phyloP scores from a whole-genome alignment of 2,888 invertebrate species.

The Labia minor region DNA sequence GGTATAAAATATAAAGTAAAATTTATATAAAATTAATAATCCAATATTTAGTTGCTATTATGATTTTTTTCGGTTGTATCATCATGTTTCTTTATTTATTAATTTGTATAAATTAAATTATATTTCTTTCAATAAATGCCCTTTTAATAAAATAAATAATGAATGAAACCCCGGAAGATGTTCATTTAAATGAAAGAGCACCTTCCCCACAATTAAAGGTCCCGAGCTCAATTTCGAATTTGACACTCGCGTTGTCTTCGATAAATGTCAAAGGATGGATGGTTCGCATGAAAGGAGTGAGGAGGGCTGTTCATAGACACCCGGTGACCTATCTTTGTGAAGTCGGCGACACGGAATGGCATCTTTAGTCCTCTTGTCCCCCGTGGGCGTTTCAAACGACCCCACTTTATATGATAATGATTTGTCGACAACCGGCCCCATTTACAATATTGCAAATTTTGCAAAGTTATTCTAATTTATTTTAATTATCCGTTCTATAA shows the following conservation, averaged over 20 bases:
- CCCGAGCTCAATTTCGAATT: background rate
- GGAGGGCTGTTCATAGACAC: no score
- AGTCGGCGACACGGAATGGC: background rate
- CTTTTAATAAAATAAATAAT: no score
- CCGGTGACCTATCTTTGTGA: constrained; percentile 8
- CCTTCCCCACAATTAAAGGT: no score
- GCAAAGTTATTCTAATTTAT: background rate
- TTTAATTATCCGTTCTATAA: background rate
- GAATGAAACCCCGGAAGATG: no score
- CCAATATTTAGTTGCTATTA: no score
- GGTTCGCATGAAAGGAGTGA: background rate
- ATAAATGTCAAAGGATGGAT: background rate
- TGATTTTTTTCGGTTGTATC: no score
- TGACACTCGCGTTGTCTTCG: background rate
- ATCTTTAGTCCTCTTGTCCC: background rate
- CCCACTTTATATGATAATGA: constrained; percentile 7
- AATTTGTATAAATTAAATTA: no score
- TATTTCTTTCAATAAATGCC: no score
- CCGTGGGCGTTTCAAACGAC: constrained; percentile 7
- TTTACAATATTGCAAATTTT: background rate
- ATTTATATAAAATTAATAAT: no score
- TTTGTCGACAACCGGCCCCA: background rate
- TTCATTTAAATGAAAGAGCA: no score
- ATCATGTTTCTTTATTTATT: no score
- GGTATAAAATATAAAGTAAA: no score